Evolutionary conservation across 2,113 vertebrate genomes (phyloP), one percentile per base, ranked within the genome.

Genomic region (Spizaetus ornatus): DNA sequence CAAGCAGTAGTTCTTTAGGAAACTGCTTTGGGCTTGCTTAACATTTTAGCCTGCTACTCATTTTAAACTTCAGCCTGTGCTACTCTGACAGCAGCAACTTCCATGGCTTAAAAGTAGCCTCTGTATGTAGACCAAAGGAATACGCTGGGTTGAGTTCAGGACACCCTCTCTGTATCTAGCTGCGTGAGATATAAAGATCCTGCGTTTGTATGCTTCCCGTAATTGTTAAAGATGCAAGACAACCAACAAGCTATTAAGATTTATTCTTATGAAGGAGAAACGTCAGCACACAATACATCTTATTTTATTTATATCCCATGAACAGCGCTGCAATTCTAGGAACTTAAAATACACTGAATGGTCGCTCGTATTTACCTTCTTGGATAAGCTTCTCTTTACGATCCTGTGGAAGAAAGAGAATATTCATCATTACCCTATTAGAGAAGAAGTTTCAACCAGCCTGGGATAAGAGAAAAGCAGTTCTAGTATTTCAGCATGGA

Each of bases 301-400:
- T 61, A 27, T 86, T 95, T 96, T 87, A 89, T 82, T 95, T 83
- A 26, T 83, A 80, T 36, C 19, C 40, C 86, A 89, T 6, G 55
- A 91, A 62, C 62, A 90, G 23, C 16, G 38, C 13, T 53, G 76
- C 58, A 82, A 16, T 26, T 90, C 67, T 79, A 91, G 90, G 72
- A 55, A 90, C 66, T 99, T 95, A 99, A 82, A 95, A 98, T 32
- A 99, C 40, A 36, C 29, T 95, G 91, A 97, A 98, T 0, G 92
- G 97, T 82, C 95, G 98, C 12, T 98, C 16, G 27, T 95, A 62
- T 95, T 98, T 99, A 92, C 99, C 99, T 86, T 98, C 98, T 78
- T 95, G 97, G 82, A 99, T 99, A 90, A 93, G 91, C 94, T 90
- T 98, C 96, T 99, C 98, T 88, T 94, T 80, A 72, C 11, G 72